These are phyloP conservation scores for Amniataba percoides DNA, from an alignment of 2,797 vertebrate species.

Conservation along the genomic window DNA sequence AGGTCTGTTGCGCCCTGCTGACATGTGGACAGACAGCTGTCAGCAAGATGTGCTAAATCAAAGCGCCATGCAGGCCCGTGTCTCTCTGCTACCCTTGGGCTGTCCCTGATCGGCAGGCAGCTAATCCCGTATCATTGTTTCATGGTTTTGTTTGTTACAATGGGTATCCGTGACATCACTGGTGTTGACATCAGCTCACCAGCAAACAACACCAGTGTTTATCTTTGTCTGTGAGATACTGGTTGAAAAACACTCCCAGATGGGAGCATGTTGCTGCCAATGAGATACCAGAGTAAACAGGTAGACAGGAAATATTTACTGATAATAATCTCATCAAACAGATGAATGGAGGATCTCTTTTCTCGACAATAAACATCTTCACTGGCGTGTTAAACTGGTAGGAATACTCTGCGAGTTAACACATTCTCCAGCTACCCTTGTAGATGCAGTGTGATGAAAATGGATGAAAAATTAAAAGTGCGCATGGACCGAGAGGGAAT, in stretches of 20 bases:
- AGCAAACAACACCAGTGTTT: slow-evolving; percentile 80
- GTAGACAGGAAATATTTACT: slow-evolving; percentile 76
- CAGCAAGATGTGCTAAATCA: slow-evolving; percentile 55
- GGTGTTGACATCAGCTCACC: slow-evolving; percentile 73
- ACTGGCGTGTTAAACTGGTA: slow-evolving; percentile 31
- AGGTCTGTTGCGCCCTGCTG: slow-evolving; percentile 68
- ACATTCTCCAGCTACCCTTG: slow-evolving; percentile 13
- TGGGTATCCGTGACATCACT: slow-evolving; percentile 81
- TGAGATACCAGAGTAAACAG: slow-evolving; percentile 76
- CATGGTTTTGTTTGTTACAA: slow-evolving; percentile 73
- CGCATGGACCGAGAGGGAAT: neutral
- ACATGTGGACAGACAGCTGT: slow-evolving; percentile 78
- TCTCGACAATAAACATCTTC: slow-evolving; percentile 55
- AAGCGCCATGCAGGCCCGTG: slow-evolving; percentile 32
- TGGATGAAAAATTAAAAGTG: slow-evolving; percentile 23
- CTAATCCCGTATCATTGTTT: slow-evolving; percentile 80
- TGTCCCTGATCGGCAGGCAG: slow-evolving; percentile 50
- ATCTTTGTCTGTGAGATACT: slow-evolving; percentile 71
- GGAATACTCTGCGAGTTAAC: slow-evolving; percentile 5
- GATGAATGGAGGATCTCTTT: slow-evolving; percentile 60
- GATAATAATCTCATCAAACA: slow-evolving; percentile 83
- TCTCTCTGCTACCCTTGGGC: slow-evolving; percentile 66
- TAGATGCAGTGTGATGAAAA: slow-evolving; percentile 18
- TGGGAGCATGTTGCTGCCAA: slow-evolving; percentile 67
- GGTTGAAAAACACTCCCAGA: slow-evolving; percentile 78